Evolutionary conservation across 2,797 vertebrate species (phyloP).

Genomic region (Lepus oiostolus): DNA sequence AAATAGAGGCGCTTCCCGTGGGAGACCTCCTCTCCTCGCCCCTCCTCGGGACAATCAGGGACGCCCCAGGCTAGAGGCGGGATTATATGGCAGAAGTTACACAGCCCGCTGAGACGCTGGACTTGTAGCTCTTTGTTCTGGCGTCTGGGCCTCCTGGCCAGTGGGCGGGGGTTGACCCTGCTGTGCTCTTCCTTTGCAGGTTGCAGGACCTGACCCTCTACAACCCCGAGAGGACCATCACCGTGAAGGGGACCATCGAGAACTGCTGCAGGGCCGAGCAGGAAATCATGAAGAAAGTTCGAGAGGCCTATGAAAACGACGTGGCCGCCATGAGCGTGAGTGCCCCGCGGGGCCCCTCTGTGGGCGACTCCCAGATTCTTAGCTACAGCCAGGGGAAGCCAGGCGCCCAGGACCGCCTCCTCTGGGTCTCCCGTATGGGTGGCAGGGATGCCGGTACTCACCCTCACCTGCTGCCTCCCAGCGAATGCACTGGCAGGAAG

Average conservation of each 20-base stretch:
- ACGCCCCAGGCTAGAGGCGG: neutral
- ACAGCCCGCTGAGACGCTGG: neutral
- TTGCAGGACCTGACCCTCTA: constrained; percentile 97
- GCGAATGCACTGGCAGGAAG: too few species aligned
- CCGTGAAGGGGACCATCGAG: constrained; percentile 94
- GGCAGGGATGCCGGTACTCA: too few species aligned
- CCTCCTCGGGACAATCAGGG: accelerated
- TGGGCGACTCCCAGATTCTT: too few species aligned
- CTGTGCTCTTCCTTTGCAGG: constrained; percentile 80
- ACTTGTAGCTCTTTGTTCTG: too few species aligned
- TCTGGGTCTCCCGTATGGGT: too few species aligned
- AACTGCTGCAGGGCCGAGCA: constrained; percentile 94
- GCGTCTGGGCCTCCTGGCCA: neutral
- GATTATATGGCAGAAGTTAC: neutral
- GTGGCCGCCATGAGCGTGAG: constrained; percentile 97
- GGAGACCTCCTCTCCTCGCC: accelerated
- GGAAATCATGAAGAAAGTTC: constrained; percentile 97
- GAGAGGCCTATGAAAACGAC: constrained; percentile 97
- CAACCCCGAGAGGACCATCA: constrained; percentile 97
- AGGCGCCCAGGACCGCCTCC: too few species aligned
- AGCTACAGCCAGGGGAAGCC: too few species aligned
- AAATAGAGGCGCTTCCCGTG: neutral
- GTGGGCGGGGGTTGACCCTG: accelerated
- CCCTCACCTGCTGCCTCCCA: too few species aligned
- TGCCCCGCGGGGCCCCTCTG: neutral